Conservation (phyloP, 2,888 invertebrate genomes). For the Mesorhabditis spiculigera region DNA sequence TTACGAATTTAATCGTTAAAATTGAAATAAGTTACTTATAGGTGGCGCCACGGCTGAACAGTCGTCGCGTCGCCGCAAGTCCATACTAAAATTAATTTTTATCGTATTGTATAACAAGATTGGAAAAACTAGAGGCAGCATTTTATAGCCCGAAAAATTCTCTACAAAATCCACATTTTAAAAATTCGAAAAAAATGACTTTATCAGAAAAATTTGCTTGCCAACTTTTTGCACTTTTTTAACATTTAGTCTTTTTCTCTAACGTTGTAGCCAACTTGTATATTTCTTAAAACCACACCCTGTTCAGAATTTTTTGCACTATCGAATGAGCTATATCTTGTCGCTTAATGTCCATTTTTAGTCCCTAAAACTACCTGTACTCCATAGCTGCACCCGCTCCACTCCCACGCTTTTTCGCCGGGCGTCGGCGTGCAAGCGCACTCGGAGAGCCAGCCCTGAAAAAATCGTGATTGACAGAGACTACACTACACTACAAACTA, state of each 20-base stretch:
- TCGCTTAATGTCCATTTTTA: too few species aligned
- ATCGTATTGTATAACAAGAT: too few species aligned
- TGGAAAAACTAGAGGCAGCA: too few species aligned
- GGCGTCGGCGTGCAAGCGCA: constrained; percentile 1
- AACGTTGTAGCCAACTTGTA: too few species aligned
- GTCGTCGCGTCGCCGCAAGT: background rate
- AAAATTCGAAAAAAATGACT: background rate
- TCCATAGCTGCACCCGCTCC: constrained; percentile 88
- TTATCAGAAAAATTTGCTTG: too few species aligned
- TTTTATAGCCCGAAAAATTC: background rate
- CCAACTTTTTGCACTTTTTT: too few species aligned
- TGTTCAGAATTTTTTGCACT: too few species aligned
- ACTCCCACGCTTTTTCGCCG: constrained; percentile 71
- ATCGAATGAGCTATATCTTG: too few species aligned
- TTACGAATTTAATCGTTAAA: background rate
- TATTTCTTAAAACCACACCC: too few species aligned
- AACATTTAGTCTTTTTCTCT: too few species aligned
- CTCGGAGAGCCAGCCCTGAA: background rate
- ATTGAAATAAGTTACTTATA: background rate
- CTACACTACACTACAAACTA: background rate
- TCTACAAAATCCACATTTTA: background rate
- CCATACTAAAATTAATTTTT: background rate
- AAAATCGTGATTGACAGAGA: too few species aligned
- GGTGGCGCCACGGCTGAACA: background rate
- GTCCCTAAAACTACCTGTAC: constrained; percentile 72